phyloP scores from a whole-genome alignment of 2,113 vertebrate genomes.

The Zosterops borbonicus region DNA sequence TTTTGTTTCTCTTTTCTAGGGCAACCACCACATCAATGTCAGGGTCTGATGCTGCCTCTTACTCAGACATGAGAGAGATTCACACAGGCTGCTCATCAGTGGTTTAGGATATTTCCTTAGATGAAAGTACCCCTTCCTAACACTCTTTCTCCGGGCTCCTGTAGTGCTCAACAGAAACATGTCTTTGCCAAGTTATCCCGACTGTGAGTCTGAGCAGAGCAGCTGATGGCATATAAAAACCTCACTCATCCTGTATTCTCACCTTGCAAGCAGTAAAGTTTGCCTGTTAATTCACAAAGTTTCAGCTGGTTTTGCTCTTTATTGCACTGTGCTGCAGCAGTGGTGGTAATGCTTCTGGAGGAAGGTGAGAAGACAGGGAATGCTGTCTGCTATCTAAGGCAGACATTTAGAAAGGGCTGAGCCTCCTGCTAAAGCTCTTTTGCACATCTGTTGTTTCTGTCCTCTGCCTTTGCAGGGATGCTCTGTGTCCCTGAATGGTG shows the following conservation, averaged over 20 bases:
- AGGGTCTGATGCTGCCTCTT: neutral
- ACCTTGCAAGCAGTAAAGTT: slow-evolving; percentile 47
- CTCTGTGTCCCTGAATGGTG: neutral
- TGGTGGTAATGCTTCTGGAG: neutral
- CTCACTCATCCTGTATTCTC: neutral
- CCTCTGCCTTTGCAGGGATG: neutral
- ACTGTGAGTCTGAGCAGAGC: slow-evolving; percentile 13
- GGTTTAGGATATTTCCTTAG: slow-evolving; percentile 22
- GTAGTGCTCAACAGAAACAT: neutral
- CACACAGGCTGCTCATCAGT: neutral
- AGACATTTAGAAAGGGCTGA: neutral
- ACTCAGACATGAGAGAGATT: neutral
- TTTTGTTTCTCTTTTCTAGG: slow-evolving; percentile 2
- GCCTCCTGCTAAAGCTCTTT: neutral
- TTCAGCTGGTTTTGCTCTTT: slow-evolving; percentile 1
- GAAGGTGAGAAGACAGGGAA: neutral
- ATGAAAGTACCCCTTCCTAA: slow-evolving; percentile 12
- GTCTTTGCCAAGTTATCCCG: neutral
- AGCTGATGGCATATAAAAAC: slow-evolving; percentile 18
- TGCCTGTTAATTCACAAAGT: slow-evolving; percentile 7
- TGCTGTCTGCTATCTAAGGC: fast-evolving
- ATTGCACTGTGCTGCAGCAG: neutral
- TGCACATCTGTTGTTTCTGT: neutral
- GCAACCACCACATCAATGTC: slow-evolving; percentile 30
- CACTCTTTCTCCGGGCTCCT: neutral